phyloP scores from a whole-genome alignment of 2,113 vertebrate species.

The Terrapene triunguis region DNA sequence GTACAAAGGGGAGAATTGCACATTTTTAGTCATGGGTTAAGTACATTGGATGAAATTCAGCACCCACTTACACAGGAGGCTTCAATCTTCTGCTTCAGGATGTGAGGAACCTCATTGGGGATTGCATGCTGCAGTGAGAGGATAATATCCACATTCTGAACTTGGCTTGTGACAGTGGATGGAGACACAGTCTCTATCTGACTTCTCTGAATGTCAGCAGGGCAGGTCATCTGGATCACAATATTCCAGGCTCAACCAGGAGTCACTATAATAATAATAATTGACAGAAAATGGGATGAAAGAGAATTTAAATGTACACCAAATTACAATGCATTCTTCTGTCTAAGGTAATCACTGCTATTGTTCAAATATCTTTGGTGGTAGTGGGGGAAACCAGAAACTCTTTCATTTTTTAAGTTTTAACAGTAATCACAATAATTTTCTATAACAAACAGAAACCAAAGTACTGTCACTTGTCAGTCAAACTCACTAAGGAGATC shows the following conservation, averaged over 20 bases:
- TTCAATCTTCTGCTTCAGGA: background rate
- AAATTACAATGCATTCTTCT: conserved; percentile 34
- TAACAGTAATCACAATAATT: conserved; percentile 21
- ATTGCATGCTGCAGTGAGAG: background rate
- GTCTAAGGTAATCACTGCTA: conserved; percentile 43
- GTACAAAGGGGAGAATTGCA: background rate
- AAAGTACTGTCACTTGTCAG: conserved; percentile 23
- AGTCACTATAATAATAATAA: conserved; percentile 10
- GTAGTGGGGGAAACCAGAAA: conserved; percentile 44
- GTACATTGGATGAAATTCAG: background rate
- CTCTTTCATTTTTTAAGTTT: conserved; percentile 38
- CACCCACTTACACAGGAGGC: background rate
- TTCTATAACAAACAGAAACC: background rate
- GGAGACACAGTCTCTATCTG: background rate
- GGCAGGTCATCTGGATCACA: background rate
- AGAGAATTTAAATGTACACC: conserved; percentile 18
- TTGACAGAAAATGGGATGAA: conserved; percentile 18
- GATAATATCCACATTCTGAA: background rate
- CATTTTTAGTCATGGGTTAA: background rate
- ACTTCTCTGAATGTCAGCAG: background rate
- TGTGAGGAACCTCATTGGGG: background rate
- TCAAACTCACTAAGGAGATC: conserved; percentile 34
- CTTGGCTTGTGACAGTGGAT: background rate
- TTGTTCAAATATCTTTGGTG: conserved; percentile 60
- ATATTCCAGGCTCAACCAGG: background rate